These are phyloP conservation scores for Rhinichthys osculus DNA, from an alignment of 2,797 vertebrate species.

Conservation along the genomic window DNA sequence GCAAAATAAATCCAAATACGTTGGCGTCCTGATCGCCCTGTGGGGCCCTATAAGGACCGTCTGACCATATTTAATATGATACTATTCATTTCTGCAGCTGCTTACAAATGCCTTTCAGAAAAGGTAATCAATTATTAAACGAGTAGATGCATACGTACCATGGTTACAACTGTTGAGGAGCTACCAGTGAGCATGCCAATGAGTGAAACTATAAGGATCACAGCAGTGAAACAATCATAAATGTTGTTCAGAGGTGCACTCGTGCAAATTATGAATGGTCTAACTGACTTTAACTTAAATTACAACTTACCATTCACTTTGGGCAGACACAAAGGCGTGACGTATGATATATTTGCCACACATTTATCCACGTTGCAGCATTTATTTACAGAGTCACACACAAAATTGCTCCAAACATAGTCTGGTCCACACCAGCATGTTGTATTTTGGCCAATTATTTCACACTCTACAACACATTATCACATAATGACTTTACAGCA, in stretches of 20 bases:
- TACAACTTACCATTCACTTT: constrained; percentile 52
- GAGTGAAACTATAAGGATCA: constrained; percentile 24
- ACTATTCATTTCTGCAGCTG: background rate
- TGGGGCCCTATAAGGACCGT: background rate
- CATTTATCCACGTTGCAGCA: constrained; percentile 69
- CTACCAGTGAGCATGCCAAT: constrained; percentile 32
- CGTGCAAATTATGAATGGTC: background rate
- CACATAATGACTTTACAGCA: background rate
- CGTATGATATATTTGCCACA: constrained; percentile 55
- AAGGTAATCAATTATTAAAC: background rate
- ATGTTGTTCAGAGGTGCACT: background rate
- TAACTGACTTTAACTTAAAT: background rate
- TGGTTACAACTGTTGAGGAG: accelerated
- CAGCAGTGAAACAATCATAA: constrained; percentile 3
- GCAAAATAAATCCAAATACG: background rate
- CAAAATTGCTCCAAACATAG: constrained; percentile 71
- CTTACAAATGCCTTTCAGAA: background rate
- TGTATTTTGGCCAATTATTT: constrained; percentile 45
- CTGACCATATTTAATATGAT: background rate
- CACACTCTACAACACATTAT: constrained; percentile 69
- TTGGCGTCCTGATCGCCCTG: background rate
- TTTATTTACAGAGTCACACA: constrained; percentile 57
- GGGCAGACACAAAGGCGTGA: constrained; percentile 68
- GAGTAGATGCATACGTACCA: background rate
- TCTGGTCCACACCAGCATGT: constrained; percentile 67